Evolutionary conservation across 2,797 vertebrate genomes (phyloP).

Genomic region (Rhinoraja longicauda): DNA sequence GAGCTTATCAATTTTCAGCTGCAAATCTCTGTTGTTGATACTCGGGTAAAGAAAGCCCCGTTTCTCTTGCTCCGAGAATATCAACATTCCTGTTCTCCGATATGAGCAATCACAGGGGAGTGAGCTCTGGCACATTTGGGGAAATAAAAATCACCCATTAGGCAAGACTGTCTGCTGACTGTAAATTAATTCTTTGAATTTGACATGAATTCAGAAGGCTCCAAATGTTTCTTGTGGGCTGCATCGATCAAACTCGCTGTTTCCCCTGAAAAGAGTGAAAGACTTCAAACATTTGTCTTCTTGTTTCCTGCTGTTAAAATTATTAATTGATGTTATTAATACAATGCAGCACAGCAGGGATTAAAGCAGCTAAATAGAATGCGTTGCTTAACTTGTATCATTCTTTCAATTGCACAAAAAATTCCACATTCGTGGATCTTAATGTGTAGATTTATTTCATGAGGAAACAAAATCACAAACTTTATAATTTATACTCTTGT

Average conservation of each 20-base stretch:
- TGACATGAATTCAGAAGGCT: not conserved
- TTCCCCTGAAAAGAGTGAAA: not conserved
- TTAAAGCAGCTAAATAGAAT: not conserved
- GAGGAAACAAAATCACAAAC: not conserved
- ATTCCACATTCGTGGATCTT: not conserved
- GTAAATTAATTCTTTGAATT: not conserved
- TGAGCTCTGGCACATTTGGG: not conserved
- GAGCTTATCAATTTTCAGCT: not conserved
- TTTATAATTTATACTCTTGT: not conserved
- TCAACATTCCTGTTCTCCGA: not conserved
- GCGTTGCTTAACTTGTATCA: not conserved
- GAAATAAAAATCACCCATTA: not conserved
- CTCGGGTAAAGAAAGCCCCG: too few species aligned
- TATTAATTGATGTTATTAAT: conserved; percentile 29
- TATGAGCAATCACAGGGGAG: not conserved
- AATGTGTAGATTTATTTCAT: not conserved
- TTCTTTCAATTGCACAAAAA: not conserved
- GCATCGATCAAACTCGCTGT: not conserved
- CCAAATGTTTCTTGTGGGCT: not conserved
- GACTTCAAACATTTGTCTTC: not conserved
- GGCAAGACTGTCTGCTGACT: not conserved
- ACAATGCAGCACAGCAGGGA: not conserved
- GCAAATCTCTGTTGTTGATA: not conserved
- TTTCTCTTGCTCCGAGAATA: not conserved
- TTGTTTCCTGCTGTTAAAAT: conserved; percentile 10